phyloP scores from a whole-genome alignment of 2,888 invertebrate species.

The Drosophila mimetica region DNA sequence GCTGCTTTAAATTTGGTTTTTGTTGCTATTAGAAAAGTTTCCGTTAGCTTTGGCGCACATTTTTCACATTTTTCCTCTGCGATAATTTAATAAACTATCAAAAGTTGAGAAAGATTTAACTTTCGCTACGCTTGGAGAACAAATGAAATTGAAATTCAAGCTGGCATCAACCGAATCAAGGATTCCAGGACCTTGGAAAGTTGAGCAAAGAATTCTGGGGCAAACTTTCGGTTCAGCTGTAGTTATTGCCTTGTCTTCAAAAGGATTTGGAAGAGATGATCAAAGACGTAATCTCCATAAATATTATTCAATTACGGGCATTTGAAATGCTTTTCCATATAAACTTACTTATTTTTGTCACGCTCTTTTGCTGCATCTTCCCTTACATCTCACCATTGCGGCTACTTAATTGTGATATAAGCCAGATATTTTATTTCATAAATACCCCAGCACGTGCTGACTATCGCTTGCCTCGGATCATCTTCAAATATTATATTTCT shows the following conservation, averaged over 20 bases:
- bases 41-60: conserved; percentile 22
- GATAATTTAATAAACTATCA: conserved; percentile 66
- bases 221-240: conserved; percentile 3
- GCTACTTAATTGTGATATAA: conserved; percentile 30
- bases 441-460: conserved; percentile 32
- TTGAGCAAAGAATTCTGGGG: conserved; percentile 1
- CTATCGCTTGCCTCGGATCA: conserved; percentile 28
- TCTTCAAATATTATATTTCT: conserved; percentile 45
- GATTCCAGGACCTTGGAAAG: conserved; percentile 10
- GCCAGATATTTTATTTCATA: conserved; percentile 28
- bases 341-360: conserved; percentile 19
- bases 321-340: neutral
- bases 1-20: conserved; percentile 41
- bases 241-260: conserved; percentile 2
- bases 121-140: conserved; percentile 47
- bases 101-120: conserved; percentile 58
- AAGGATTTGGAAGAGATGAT: neutral
- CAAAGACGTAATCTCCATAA: neutral
- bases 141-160: conserved; percentile 38
- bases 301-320: neutral
- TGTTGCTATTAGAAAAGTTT: conserved; percentile 60
- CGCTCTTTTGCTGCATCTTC: neutral
- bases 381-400: neutral
- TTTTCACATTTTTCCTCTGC: conserved; percentile 18
- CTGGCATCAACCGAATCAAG: conserved; percentile 11